Evolutionary conservation across 2,797 vertebrate genomes (phyloP).

Genomic region (Columba guinea): DNA sequence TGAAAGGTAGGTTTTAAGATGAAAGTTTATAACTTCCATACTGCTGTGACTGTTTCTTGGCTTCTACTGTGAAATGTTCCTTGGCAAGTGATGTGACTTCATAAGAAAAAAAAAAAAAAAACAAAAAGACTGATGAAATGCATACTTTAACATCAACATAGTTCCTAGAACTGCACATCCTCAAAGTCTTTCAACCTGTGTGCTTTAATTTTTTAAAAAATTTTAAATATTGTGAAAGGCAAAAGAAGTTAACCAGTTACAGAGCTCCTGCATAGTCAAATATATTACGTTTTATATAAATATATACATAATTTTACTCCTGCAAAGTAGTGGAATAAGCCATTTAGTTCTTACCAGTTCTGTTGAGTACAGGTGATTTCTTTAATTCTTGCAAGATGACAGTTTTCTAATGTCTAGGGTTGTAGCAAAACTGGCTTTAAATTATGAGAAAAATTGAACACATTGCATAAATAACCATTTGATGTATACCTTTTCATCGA

Average conservation of each 20-base stretch:
- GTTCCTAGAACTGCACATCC: not conserved
- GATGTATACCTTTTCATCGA: accelerated
- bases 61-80: not conserved
- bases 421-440: not conserved
- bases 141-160: not conserved
- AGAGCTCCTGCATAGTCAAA: not conserved
- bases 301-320: not conserved
- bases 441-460: not conserved
- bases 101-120: not conserved
- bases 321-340: not conserved
- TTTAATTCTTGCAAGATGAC: not conserved
- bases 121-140: not conserved
- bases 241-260: not conserved
- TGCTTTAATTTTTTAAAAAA: not conserved
- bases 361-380: not conserved
- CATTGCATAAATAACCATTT: not conserved
- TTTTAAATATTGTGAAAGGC: not conserved
- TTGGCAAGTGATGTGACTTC: not conserved
- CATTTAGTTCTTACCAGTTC: not conserved
- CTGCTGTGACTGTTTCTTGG: not conserved
- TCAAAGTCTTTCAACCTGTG: not conserved
- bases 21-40: not conserved
- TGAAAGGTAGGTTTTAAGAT: not conserved
- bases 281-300: not conserved
- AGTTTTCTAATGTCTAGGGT: not conserved